phyloP scores from a whole-genome alignment of 2,888 invertebrate species.

The Notodonta dromedarius region DNA sequence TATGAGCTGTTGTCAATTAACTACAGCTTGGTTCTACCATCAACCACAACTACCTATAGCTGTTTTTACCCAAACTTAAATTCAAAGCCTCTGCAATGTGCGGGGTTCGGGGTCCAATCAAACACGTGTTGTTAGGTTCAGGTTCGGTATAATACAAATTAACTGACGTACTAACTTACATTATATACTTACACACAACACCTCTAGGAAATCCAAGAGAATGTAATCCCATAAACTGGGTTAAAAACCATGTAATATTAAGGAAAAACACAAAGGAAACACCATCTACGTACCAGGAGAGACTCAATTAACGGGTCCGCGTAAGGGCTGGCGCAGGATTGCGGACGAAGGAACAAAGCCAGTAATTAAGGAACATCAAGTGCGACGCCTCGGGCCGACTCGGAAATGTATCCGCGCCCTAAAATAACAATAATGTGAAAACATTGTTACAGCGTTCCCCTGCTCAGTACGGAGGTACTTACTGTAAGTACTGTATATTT shows the following conservation, averaged over 20 bases:
- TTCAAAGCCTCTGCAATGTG: too few species aligned
- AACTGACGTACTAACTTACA: too few species aligned
- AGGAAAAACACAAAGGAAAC: slow-evolving; percentile 7
- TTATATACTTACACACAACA: too few species aligned
- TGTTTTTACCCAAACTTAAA: too few species aligned
- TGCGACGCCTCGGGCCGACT: slow-evolving; percentile 17
- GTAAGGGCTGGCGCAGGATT: slow-evolving; percentile 23
- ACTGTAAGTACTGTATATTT: too few species aligned
- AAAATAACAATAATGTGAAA: slow-evolving; percentile 44
- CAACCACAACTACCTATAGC: too few species aligned
- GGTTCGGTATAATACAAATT: too few species aligned
- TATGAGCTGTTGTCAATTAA: too few species aligned
- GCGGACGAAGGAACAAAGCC: slow-evolving; percentile 28
- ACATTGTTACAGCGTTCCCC: slow-evolving; percentile 34
- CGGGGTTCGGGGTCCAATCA: too few species aligned
- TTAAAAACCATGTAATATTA: not conserved
- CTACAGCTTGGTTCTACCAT: too few species aligned
- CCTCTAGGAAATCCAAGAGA: too few species aligned
- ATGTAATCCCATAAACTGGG: not conserved
- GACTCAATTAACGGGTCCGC: slow-evolving; percentile 32
- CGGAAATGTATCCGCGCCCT: slow-evolving; percentile 35
- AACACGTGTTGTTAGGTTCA: too few species aligned
- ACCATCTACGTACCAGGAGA: slow-evolving; percentile 9
- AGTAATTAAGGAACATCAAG: slow-evolving; percentile 41
- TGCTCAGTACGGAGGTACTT: not conserved